Conservation (phyloP, 2,113 vertebrate genomes). For the Pseudopodoces humilis region DNA sequence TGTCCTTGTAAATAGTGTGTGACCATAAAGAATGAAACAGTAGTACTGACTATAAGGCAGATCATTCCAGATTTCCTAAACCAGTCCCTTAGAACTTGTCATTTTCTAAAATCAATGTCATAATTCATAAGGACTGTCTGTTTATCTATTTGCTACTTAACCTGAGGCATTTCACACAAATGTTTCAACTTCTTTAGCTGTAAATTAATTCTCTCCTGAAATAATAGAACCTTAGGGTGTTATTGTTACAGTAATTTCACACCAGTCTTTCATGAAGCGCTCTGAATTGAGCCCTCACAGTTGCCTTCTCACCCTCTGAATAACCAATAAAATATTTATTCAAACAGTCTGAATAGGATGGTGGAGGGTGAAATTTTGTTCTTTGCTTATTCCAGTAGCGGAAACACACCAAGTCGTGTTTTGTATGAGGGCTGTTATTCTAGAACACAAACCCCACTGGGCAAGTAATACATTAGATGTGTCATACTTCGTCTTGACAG, state of each 20-base stretch:
- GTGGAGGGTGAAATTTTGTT: not conserved
- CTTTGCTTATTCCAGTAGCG: not conserved
- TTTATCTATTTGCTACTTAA: conserved; percentile 19
- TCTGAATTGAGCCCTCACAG: not conserved
- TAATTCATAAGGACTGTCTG: not conserved
- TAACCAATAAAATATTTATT: conserved; percentile 70
- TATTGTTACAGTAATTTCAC: conserved; percentile 55
- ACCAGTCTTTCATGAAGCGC: not conserved
- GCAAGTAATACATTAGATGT: not conserved
- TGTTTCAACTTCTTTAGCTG: conserved; percentile 54
- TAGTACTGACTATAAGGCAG: not conserved
- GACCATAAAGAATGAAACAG: not conserved
- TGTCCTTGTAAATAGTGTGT: not conserved
- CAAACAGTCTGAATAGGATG: not conserved
- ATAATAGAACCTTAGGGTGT: conserved; percentile 28
- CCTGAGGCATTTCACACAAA: conserved; percentile 23
- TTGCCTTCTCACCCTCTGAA: not conserved
- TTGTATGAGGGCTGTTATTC: not conserved
- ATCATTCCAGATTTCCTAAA: not conserved
- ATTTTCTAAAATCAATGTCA: not conserved
- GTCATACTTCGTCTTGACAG: not conserved
- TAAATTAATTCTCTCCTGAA: conserved; percentile 58
- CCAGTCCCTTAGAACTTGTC: not conserved
- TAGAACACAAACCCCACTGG: not conserved
- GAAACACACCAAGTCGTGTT: not conserved